Percentiles rank a stretch among this genome's conserved stretches.
These are phyloP conservation scores for Enteromius trimaculatus DNA, from an alignment of 2,797 vertebrate genomes.

Conservation along the genomic window DNA sequence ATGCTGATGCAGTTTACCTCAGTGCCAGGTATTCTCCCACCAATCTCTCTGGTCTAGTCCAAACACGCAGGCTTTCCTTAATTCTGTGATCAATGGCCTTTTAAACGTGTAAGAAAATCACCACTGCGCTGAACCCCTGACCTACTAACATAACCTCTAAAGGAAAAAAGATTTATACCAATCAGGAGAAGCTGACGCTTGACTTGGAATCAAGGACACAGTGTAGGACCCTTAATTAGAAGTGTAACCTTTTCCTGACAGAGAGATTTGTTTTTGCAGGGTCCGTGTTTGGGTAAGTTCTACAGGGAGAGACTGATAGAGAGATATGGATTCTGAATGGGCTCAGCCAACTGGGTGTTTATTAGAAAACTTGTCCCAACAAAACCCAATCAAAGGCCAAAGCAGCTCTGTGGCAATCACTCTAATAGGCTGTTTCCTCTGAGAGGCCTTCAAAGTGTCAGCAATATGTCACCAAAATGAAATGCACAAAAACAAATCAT, in stretches of 20 bases:
- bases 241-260: conserved; percentile 80
- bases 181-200: conserved; percentile 74
- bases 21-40: conserved; percentile 33
- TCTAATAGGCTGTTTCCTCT: conserved; percentile 74
- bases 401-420: conserved; percentile 66
- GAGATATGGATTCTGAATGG: conserved; percentile 80
- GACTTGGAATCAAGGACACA: conserved; percentile 76
- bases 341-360: conserved; percentile 83
- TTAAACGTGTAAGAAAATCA: conserved; percentile 82
- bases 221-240: conserved; percentile 76
- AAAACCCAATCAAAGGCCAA: conserved; percentile 82
- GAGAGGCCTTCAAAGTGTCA: conserved; percentile 58
- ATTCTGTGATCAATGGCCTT: conserved; percentile 82
- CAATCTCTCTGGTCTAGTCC: conserved; percentile 25
- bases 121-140: conserved; percentile 73
- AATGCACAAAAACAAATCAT: conserved; percentile 25
- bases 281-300: conserved; percentile 82
- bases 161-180: conserved; percentile 78
- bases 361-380: conserved; percentile 84
- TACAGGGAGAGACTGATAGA: conserved; percentile 78
- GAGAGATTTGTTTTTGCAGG: conserved; percentile 82
- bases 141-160: conserved; percentile 75
- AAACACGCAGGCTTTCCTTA: conserved; percentile 68
- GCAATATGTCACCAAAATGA: conserved; percentile 57
- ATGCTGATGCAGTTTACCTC: conserved; percentile 9